Conservation (phyloP, 2,888 invertebrate genomes). For the Holacanthella duospinosa region DNA sequence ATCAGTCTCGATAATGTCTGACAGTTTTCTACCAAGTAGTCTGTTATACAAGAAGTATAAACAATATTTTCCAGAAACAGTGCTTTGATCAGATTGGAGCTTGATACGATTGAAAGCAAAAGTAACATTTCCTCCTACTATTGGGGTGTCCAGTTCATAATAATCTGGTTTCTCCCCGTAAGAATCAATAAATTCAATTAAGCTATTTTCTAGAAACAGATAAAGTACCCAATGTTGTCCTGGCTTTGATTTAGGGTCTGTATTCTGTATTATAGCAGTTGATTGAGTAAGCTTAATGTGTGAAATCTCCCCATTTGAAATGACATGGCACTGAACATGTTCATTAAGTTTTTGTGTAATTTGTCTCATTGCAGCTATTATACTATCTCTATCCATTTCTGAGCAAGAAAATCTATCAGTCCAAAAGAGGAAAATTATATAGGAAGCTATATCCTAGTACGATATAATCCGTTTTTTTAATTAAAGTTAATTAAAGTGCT, state of each 20-base stretch:
- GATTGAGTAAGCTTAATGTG: background rate
- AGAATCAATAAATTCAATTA: too few species aligned
- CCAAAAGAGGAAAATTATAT: too few species aligned
- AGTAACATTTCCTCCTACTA: background rate
- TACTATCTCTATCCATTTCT: background rate
- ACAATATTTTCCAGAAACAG: background rate
- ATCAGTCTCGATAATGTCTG: background rate
- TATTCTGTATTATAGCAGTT: background rate
- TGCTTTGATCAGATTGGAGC: background rate
- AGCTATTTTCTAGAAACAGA: too few species aligned
- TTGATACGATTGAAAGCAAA: background rate
- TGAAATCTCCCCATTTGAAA: background rate
- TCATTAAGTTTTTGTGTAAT: background rate
- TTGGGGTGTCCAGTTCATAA: background rate
- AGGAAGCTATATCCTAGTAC: too few species aligned
- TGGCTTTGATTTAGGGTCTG: background rate
- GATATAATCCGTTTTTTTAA: too few species aligned
- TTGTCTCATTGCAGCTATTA: background rate
- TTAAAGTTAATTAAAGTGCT: too few species aligned
- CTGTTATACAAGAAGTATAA: background rate
- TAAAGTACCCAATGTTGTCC: too few species aligned
- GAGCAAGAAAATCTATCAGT: too few species aligned
- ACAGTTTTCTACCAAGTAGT: background rate
- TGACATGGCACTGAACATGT: background rate
- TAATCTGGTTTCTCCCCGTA: background rate